phyloP scores from a whole-genome alignment of 2,888 invertebrate genomes.

The Polyploca ridens region DNA sequence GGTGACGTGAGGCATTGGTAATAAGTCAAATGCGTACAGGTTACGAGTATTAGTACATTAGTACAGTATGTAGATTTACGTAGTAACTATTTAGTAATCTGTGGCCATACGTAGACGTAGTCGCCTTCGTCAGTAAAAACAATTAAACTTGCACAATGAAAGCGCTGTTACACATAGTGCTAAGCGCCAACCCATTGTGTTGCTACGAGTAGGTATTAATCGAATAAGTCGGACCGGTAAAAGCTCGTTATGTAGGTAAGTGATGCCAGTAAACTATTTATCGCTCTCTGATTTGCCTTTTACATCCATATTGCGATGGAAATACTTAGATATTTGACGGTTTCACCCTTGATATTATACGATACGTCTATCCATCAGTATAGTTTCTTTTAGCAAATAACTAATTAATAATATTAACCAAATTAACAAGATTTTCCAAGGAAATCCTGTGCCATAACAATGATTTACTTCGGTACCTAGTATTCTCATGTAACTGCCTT shows the following conservation, averaged over 20 bases:
- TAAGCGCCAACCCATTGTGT: conserved; percentile 65
- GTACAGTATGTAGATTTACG: neutral
- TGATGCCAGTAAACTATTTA: neutral
- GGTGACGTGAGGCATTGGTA: neutral
- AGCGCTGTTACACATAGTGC: conserved; percentile 51
- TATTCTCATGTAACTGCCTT: neutral
- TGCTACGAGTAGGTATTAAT: conserved; percentile 61
- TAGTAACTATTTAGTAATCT: too few species aligned
- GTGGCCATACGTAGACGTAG: neutral
- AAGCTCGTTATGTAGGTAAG: conserved; percentile 21
- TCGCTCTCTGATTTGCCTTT: neutral
- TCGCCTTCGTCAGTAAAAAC: conserved; percentile 63
- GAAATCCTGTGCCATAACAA: neutral
- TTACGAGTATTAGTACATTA: neutral
- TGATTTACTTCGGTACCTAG: neutral
- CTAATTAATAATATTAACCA: neutral
- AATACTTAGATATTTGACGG: neutral
- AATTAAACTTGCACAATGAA: conserved; percentile 77
- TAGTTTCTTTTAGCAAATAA: too few species aligned
- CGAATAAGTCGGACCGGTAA: conserved; percentile 59
- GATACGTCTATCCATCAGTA: too few species aligned
- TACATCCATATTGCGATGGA: too few species aligned
- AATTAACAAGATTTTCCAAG: neutral
- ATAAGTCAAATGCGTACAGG: neutral
- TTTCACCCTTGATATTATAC: neutral